Evolutionary conservation across 2,888 invertebrate genomes (phyloP), one percentile per base, ranked within the genome.

Genomic region (Cryptophagus acutangulus): DNA sequence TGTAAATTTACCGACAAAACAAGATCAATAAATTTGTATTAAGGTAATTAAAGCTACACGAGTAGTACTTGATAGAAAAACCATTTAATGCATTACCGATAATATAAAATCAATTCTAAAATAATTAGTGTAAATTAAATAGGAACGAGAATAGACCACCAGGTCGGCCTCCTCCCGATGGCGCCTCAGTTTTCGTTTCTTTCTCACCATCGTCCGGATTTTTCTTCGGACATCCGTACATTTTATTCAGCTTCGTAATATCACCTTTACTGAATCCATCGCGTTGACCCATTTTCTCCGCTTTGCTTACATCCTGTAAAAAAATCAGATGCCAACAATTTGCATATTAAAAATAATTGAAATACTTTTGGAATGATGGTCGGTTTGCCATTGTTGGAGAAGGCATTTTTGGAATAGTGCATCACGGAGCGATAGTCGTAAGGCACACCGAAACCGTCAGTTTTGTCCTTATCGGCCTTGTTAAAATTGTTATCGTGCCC

Each of bases 371-470:
- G 71, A 20, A 79, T 71, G 36, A 88, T 84, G 0, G 88, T 88
- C 10, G 82, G 78, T 55, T 74, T 70, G 4, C 79, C 77, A 62
- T 88, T 87, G 41, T 59, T 74, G 2, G 87, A 83, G 68, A 88
- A 88, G 2, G 88, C 87, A 33, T 77, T 79, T 14, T 77, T 75
- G 0, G 87, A 87, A 65, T 88, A 88, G 61, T 88, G 88, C 87
- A 88, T 87, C 1, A 88, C 85, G 52, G 87, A 87, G 54, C 79
- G 77, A 64, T 83, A 88, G 65, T 88, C 88, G 58, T 88, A 88
- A 0, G 75, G 71, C 0, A 87, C 77, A 1, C 83, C 84, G 59
- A 75, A 86, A n/a, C 76, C 81, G 35, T 77, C 71, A 0, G 81
- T 76, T 17, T 67, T 70, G 5, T 71, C 68, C 4, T 71, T 56